A percentile compares a stretch with the other conserved stretches of the same genome.
phyloP scores from a whole-genome alignment of 2,888 invertebrate species.

The Harpagoxenus sublaevis region DNA sequence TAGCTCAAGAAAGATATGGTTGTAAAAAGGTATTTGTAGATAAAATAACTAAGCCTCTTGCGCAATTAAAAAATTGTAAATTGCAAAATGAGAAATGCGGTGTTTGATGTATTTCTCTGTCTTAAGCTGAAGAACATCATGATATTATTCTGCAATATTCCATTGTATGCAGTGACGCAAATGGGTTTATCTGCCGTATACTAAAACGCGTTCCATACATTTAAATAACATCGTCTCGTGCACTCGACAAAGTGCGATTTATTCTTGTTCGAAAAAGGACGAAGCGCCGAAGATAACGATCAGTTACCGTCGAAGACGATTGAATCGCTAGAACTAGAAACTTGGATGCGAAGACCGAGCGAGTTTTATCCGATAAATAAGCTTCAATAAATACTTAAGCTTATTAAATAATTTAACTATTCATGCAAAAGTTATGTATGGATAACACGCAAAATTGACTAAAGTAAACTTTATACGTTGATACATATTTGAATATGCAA shows the following conservation, averaged over 20 bases:
- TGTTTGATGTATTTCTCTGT: conserved; percentile 1
- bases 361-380: conserved; percentile 23
- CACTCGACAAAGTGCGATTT: conserved; percentile 27
- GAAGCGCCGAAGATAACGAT: conserved; percentile 15
- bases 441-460: background rate
- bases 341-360: background rate
- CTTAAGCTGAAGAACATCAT: conserved; percentile 19
- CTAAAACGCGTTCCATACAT: conserved; percentile 25
- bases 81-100: background rate
- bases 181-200: conserved; percentile 27
- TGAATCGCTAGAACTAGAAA: conserved; percentile 32
- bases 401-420: conserved; percentile 1
- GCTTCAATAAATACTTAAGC: background rate
- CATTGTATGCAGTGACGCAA: conserved; percentile 16
- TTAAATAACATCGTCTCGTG: conserved; percentile 38
- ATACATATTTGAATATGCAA: background rate
- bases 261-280: background rate
- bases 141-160: conserved; percentile 31
- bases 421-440: background rate
- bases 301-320: background rate
- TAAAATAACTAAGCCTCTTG: background rate
- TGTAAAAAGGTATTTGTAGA: background rate
- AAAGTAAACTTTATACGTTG: conserved; percentile 3
- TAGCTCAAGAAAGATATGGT: background rate
- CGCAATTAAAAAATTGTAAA: conserved; percentile 20